Conservation (phyloP, 2,888 invertebrate species). For the Xiphydria camelus region DNA sequence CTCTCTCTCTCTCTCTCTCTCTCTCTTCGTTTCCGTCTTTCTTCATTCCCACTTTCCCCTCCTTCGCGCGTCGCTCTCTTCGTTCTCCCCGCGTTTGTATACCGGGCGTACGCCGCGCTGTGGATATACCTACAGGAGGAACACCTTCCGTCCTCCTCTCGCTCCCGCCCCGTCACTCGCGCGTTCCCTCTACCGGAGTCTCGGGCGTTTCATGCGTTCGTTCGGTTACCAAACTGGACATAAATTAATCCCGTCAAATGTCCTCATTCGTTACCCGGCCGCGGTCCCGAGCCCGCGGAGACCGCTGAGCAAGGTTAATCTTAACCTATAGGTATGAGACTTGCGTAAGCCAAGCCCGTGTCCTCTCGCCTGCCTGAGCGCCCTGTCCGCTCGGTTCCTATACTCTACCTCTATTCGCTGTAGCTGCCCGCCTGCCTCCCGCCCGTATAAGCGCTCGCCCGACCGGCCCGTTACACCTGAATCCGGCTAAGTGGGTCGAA, state of each 20-base stretch:
- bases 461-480: conserved; percentile 25
- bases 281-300: conserved; percentile 22
- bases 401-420: background rate
- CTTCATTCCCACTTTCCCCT: conserved; percentile 11
- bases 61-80: conserved; percentile 10
- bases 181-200: conserved; percentile 20
- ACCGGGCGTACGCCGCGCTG: conserved; percentile 10
- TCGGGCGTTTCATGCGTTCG: conserved; percentile 37
- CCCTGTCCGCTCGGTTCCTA: background rate
- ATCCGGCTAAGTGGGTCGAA: conserved; percentile 31
- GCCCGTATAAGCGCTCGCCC: conserved; percentile 13
- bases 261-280: conserved; percentile 50
- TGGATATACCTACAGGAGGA: conserved; percentile 1
- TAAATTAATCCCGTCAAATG: conserved; percentile 56
- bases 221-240: conserved; percentile 54
- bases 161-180: conserved; percentile 15
- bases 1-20: conserved; percentile 5
- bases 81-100: conserved; percentile 5
- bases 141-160: conserved; percentile 12
- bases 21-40: conserved; percentile 8
- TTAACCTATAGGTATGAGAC: conserved; percentile 48
- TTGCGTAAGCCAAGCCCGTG: conserved; percentile 47
- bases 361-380: conserved; percentile 7
- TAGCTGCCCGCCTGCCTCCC: conserved; percentile 17
- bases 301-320: conserved; percentile 53